Percentiles rank a stretch among this genome's conserved stretches.
Conservation (phyloP, 1,140 invertebrate genomes). For the Drosophila teissieri region DNA sequence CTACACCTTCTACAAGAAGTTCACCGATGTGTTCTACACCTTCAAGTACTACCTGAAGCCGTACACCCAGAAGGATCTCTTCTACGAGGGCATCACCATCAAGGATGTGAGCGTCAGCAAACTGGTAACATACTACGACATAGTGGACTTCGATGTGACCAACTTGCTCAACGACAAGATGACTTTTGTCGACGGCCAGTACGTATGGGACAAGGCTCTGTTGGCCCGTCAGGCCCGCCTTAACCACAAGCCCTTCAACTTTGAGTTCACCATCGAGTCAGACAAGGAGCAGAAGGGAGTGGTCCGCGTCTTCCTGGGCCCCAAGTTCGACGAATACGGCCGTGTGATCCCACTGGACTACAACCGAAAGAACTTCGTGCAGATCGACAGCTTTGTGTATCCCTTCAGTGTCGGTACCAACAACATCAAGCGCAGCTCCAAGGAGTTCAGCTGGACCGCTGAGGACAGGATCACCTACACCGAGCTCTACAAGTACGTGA, state of each 20-base stretch:
- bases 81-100: slow-evolving; percentile 87
- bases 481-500: slow-evolving; percentile 86
- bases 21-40: slow-evolving; percentile 85
- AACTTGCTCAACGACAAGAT: slow-evolving; percentile 86
- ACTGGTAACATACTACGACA: slow-evolving; percentile 90
- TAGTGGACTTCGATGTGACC: slow-evolving; percentile 88
- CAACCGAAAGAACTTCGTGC: slow-evolving; percentile 88
- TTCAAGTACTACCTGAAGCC: slow-evolving; percentile 86
- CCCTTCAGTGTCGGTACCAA: slow-evolving; percentile 88
- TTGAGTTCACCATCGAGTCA: slow-evolving; percentile 85
- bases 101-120: slow-evolving; percentile 87
- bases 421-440: slow-evolving; percentile 88
- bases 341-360: slow-evolving; percentile 86
- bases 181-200: slow-evolving; percentile 74
- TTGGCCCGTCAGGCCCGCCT: slow-evolving; percentile 85
- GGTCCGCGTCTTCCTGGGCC: slow-evolving; percentile 87
- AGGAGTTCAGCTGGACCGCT: slow-evolving; percentile 87
- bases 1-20: slow-evolving; percentile 87
- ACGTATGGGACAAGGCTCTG: slow-evolving; percentile 74
- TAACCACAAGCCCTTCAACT: slow-evolving; percentile 89
- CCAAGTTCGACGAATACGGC: slow-evolving; percentile 86
- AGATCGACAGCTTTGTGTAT: slow-evolving; percentile 89
- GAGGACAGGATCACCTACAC: slow-evolving; percentile 88
- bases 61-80: slow-evolving; percentile 87
- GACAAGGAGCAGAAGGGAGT: slow-evolving; percentile 85